Evolutionary conservation across 1,140 invertebrate genomes (phyloP).

Genomic region (Tetramorium alpestre): DNA sequence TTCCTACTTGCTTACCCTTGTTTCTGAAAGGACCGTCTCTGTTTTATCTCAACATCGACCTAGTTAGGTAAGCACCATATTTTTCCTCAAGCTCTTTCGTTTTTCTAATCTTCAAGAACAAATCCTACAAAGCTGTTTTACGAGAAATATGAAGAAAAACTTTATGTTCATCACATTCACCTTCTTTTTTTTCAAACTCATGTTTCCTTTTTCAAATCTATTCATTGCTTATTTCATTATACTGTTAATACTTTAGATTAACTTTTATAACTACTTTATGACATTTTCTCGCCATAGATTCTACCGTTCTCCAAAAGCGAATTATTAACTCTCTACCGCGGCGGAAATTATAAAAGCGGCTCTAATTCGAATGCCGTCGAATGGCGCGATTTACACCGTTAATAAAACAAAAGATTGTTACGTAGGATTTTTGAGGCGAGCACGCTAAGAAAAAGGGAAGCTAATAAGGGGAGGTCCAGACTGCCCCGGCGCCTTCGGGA

Average conservation of each 20-base stretch:
- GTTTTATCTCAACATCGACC: conserved; percentile 67
- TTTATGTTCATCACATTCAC: neutral
- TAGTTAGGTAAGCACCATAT: conserved; percentile 63
- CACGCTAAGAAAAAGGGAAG: conserved; percentile 66
- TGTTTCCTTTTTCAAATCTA: neutral
- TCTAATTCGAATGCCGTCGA: conserved; percentile 79
- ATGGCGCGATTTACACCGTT: conserved; percentile 81
- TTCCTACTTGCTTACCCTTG: conserved; percentile 51
- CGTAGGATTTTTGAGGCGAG: conserved; percentile 61
- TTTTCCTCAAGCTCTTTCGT: conserved; percentile 40
- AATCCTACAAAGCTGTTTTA: neutral
- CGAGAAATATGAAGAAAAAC: neutral
- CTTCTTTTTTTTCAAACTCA: neutral
- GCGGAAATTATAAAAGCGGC: conserved; percentile 73
- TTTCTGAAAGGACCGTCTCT: conserved; percentile 9
- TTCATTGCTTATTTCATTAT: conserved; percentile 35
- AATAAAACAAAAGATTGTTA: conserved; percentile 82
- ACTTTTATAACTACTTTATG: conserved; percentile 43
- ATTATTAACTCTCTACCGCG: conserved; percentile 49
- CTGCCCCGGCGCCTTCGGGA: conserved; percentile 76
- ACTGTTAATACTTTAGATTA: conserved; percentile 8
- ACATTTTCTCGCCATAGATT: neutral
- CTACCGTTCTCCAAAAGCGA: conserved; percentile 19
- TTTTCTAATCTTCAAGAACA: neutral
- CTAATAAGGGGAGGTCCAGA: conserved; percentile 77